Conservation (phyloP, 1,140 invertebrate genomes). For the Eurosta solidaginis region DNA sequence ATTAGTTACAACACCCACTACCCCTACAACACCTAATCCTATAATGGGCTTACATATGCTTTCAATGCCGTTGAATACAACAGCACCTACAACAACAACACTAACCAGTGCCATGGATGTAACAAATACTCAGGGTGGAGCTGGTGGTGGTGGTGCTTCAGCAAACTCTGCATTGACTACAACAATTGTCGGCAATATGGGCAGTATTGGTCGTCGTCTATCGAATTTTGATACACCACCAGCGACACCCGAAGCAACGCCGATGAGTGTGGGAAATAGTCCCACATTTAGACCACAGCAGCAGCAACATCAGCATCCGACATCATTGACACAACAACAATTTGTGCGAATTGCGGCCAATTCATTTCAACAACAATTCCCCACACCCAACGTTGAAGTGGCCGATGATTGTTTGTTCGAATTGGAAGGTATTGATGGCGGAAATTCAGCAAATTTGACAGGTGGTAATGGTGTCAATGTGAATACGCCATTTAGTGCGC, state of each 20-base stretch:
- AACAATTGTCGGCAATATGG: slow-evolving; percentile 35
- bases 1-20: slow-evolving; percentile 41
- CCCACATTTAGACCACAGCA: slow-evolving; percentile 56
- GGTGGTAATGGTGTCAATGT: not conserved
- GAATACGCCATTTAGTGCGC: slow-evolving; percentile 1
- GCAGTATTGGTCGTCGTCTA: slow-evolving; percentile 43
- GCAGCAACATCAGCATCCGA: slow-evolving; percentile 35
- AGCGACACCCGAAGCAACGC: slow-evolving; percentile 57
- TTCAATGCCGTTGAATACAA: slow-evolving; percentile 4
- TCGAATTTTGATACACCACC: slow-evolving; percentile 57
- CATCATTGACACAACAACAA: slow-evolving; percentile 28
- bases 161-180: slow-evolving; percentile 28
- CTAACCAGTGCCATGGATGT: slow-evolving; percentile 32
- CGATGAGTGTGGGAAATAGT: slow-evolving; percentile 59
- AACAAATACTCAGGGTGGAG: not conserved
- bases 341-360: slow-evolving; percentile 17
- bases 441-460: not conserved
- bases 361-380: slow-evolving; percentile 36
- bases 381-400: slow-evolving; percentile 34
- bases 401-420: slow-evolving; percentile 55
- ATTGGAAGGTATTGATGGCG: slow-evolving; percentile 51
- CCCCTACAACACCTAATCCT: slow-evolving; percentile 44
- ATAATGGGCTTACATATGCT: not conserved
- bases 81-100: not conserved
- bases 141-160: slow-evolving; percentile 27